These are phyloP conservation scores for Caradrina kadenii DNA, from an alignment of 2,888 invertebrate genomes.

Conservation along the genomic window DNA sequence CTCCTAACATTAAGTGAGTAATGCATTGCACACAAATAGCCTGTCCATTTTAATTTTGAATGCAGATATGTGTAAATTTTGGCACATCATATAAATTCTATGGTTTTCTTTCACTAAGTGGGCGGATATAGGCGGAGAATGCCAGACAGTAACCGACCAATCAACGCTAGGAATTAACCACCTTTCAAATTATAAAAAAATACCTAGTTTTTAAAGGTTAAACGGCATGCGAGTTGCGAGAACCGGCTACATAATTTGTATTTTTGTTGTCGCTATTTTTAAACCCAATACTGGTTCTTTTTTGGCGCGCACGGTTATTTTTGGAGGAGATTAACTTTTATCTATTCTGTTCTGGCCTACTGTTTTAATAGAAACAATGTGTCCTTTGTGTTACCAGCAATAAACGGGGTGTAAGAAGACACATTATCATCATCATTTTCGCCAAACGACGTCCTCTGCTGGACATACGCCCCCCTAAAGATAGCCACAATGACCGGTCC, in stretches of 20 bases:
- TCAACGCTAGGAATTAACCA: slow-evolving; percentile 3
- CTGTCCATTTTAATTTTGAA: neutral
- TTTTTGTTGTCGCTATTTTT: slow-evolving; percentile 29
- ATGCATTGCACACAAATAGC: neutral
- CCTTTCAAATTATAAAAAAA: slow-evolving; percentile 35
- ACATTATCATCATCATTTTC: too few relatives aligned
- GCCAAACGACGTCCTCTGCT: too few relatives aligned
- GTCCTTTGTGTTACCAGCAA: too few relatives aligned
- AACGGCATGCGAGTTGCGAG: slow-evolving; percentile 1
- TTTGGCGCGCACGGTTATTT: slow-evolving; percentile 25
- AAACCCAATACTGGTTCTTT: slow-evolving; percentile 23
- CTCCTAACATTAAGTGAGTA: neutral
- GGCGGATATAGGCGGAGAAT: slow-evolving; percentile 22
- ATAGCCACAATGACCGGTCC: too few relatives aligned
- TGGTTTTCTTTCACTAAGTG: slow-evolving; percentile 20
- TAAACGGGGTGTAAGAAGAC: too few relatives aligned
- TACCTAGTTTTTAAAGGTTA: slow-evolving; percentile 27
- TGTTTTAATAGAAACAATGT: slow-evolving; percentile 3
- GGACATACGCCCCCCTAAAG: too few relatives aligned
- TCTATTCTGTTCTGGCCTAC: neutral
- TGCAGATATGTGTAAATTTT: neutral
- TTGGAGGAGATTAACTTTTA: slow-evolving; percentile 7
- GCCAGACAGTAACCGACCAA: slow-evolving; percentile 18
- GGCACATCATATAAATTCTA: neutral
- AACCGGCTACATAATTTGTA: slow-evolving; percentile 8